These are phyloP conservation scores for Latheticus oryzae DNA, from an alignment of 2,888 invertebrate species.

Conservation along the genomic window DNA sequence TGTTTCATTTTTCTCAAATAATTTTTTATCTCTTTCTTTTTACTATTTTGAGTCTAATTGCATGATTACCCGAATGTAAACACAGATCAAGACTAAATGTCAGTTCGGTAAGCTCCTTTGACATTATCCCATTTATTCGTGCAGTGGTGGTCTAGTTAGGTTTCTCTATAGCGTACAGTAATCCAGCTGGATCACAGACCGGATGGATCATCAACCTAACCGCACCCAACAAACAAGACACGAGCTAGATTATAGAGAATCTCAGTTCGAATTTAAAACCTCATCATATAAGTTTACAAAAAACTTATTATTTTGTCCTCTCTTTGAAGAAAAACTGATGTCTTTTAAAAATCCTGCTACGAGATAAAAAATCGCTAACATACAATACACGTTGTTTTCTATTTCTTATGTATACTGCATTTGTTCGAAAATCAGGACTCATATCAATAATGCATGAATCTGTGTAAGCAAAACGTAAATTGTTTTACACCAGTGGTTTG, in stretches of 20 bases:
- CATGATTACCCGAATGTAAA: too few species aligned
- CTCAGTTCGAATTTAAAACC: slow-evolving; percentile 52
- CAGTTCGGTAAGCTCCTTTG: slow-evolving; percentile 19
- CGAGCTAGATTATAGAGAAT: slow-evolving; percentile 52
- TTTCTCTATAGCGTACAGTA: slow-evolving; percentile 53
- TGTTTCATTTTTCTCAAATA: slow-evolving; percentile 52
- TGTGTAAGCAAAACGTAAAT: slow-evolving; percentile 53
- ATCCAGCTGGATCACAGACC: slow-evolving; percentile 51
- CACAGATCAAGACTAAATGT: slow-evolving; percentile 38
- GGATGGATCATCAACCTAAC: slow-evolving; percentile 56
- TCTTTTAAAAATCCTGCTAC: slow-evolving; percentile 1
- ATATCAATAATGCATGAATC: slow-evolving; percentile 53
- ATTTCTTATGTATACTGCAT: slow-evolving; percentile 52
- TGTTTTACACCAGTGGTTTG: too few species aligned
- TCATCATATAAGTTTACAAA: slow-evolving; percentile 44
- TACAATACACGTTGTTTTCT: slow-evolving; percentile 3
- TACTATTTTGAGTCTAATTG: too few species aligned
- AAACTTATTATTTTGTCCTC: too few species aligned
- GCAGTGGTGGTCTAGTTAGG: slow-evolving; percentile 55
- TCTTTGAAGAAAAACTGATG: too few species aligned
- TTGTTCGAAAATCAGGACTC: slow-evolving; percentile 51
- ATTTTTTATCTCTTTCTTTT: slow-evolving; percentile 54
- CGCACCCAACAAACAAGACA: slow-evolving; percentile 57
- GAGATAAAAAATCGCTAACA: not conserved
- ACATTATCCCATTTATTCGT: slow-evolving; percentile 58